phyloP scores from a whole-genome alignment of 2,113 vertebrate species.

The Tor tambroides region DNA sequence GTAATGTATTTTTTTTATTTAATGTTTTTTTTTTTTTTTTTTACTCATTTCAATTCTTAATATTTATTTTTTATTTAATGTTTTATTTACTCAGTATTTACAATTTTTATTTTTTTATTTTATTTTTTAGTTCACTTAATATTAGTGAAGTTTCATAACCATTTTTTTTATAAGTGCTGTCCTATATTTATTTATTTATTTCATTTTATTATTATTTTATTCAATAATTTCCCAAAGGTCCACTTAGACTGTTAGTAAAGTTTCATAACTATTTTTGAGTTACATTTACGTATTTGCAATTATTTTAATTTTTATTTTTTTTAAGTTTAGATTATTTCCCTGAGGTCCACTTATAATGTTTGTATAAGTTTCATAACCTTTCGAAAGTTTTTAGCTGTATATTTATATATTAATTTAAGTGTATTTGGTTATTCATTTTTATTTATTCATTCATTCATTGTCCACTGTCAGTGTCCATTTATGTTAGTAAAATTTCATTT shows the following conservation, averaged over 20 bases:
- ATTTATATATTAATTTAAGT: not conserved
- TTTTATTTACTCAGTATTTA: too few relatives aligned
- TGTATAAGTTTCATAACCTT: not conserved
- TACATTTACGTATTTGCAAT: not conserved
- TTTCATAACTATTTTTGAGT: not conserved
- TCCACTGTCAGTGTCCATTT: not conserved
- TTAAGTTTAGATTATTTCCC: not conserved
- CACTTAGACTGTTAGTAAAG: not conserved
- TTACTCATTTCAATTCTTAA: not conserved
- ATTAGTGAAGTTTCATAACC: not conserved
- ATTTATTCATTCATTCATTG: not conserved
- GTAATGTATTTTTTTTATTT: not conserved
- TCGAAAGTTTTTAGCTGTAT: not conserved
- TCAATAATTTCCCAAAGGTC: not conserved
- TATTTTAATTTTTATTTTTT: not conserved
- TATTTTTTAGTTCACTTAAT: too few relatives aligned
- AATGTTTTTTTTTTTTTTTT: not conserved
- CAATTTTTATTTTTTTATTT: not conserved
- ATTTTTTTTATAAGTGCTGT: not conserved
- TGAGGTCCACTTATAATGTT: not conserved
- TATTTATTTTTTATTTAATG: too few relatives aligned
- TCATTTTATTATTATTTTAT: not conserved
- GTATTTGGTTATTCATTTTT: too few relatives aligned
- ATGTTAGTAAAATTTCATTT: not conserved
- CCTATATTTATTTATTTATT: not conserved